Evolutionary conservation across 2,797 vertebrate genomes (phyloP).

Genomic region (Peromyscus nudipes): DNA sequence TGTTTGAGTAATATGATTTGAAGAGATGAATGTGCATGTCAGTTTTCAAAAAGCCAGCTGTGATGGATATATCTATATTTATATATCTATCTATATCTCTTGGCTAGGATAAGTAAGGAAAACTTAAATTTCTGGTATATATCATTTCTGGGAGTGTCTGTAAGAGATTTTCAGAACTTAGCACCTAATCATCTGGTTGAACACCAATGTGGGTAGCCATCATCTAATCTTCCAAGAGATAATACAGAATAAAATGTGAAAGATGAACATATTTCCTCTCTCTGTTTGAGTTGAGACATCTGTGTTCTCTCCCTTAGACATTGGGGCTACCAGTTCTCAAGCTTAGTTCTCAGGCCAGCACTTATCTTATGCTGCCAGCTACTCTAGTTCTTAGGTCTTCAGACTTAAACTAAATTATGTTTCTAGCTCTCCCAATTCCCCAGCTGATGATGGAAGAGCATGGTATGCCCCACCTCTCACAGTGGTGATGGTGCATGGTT

Average conservation of each 20-base stretch:
- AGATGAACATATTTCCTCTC: not conserved
- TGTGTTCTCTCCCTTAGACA: not conserved
- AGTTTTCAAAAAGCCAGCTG: not conserved
- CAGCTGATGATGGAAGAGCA: not conserved
- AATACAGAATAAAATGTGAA: not conserved
- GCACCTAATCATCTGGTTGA: not conserved
- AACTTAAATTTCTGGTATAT: not conserved
- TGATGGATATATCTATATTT: not conserved
- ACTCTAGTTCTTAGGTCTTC: not conserved
- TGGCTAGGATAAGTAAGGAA: not conserved
- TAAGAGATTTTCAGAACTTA: not conserved
- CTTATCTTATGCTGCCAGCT: not conserved
- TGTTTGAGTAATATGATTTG: not conserved
- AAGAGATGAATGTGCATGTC: not conserved
- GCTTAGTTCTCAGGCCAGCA: not conserved
- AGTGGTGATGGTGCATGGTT: not conserved
- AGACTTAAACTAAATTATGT: no score
- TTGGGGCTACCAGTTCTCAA: no score
- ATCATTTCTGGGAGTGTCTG: not conserved
- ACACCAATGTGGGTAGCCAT: not conserved
- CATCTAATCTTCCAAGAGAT: not conserved
- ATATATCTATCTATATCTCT: not conserved
- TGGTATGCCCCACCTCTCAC: not conserved
- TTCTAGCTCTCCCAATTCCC: not conserved
- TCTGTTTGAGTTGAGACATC: not conserved